Conservation (phyloP, 2,113 vertebrate genomes). For the Epinephelus lanceolatus region DNA sequence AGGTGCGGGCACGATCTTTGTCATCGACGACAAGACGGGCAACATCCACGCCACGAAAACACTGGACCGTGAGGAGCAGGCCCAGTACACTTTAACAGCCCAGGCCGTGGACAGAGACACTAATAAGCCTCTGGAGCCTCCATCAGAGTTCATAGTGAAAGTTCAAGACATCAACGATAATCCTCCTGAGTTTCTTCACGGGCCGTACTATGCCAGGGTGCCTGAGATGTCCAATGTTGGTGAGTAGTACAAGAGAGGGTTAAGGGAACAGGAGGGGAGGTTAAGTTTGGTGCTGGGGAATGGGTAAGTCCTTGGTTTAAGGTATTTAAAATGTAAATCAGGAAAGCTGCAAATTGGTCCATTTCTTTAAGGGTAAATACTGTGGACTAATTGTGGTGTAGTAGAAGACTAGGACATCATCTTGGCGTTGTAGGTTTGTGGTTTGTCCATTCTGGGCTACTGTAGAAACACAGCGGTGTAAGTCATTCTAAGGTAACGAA, state of each 20-base stretch:
- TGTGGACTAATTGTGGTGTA: too few relatives aligned
- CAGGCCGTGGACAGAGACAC: slow-evolving; percentile 96
- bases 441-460: too few relatives aligned
- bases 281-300: not conserved
- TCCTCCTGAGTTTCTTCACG: slow-evolving; percentile 95
- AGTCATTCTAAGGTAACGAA: too few relatives aligned
- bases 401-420: not conserved
- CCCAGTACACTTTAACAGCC: slow-evolving; percentile 96
- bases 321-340: not conserved
- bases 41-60: slow-evolving; percentile 99
- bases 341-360: not conserved
- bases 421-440: too few relatives aligned
- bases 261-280: not conserved
- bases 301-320: not conserved
- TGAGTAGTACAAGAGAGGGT: slow-evolving; percentile 81
- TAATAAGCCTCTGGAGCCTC: slow-evolving; percentile 94
- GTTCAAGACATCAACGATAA: slow-evolving; percentile 99
- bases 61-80: slow-evolving; percentile 96
- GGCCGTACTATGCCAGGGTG: slow-evolving; percentile 95
- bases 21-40: slow-evolving; percentile 98
- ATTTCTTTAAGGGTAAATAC: too few relatives aligned
- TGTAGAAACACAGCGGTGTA: too few relatives aligned
- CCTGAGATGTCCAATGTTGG: slow-evolving; percentile 99
- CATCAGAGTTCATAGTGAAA: slow-evolving; percentile 98
- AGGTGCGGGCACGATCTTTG: slow-evolving; percentile 98